These are phyloP conservation scores for Patagioenas fasciata DNA, from an alignment of 2,113 vertebrate species.

Conservation along the genomic window DNA sequence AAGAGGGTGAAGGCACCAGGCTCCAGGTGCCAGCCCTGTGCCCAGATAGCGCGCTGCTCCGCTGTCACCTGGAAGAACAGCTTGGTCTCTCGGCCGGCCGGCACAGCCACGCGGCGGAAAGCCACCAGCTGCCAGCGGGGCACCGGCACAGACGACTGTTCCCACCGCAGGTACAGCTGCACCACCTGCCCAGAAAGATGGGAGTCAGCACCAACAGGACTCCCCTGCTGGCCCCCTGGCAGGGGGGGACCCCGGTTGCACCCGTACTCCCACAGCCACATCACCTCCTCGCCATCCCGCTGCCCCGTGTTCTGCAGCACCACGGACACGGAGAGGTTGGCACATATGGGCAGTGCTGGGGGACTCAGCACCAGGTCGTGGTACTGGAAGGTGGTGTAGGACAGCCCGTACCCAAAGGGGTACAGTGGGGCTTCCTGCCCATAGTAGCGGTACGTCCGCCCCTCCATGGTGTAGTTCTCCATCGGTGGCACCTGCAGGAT, in stretches of 20 bases:
- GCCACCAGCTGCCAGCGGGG: slow-evolving; percentile 72
- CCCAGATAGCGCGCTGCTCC: slow-evolving; percentile 53
- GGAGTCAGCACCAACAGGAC: fast-evolving
- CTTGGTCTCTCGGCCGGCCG: background rate
- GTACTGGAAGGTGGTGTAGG: slow-evolving; percentile 66
- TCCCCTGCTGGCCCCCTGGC: background rate
- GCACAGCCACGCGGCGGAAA: slow-evolving; percentile 21
- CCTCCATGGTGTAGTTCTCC: slow-evolving; percentile 74
- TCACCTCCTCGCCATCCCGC: slow-evolving; percentile 66
- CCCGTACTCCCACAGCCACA: fast-evolving
- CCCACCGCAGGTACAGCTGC: slow-evolving; percentile 73
- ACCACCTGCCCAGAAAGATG: slow-evolving; percentile 11
- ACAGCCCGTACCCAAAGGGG: slow-evolving; percentile 70
- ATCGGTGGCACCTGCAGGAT: slow-evolving; percentile 30
- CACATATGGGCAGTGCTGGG: background rate
- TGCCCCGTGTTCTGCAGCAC: slow-evolving; percentile 55
- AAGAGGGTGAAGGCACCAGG: slow-evolving; percentile 65
- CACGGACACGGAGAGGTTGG: slow-evolving; percentile 58
- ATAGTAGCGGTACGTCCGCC: slow-evolving; percentile 70
- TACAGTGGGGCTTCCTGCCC: slow-evolving; percentile 63
- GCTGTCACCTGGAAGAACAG: slow-evolving; percentile 36
- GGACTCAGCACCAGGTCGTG: slow-evolving; percentile 53
- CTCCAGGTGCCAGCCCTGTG: slow-evolving; percentile 40
- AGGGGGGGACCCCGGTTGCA: fast-evolving
- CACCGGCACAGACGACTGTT: slow-evolving; percentile 24